Base-by-base conservation (phyloP, 1,140 invertebrate species). In the Zaprionus capensis region DNA sequence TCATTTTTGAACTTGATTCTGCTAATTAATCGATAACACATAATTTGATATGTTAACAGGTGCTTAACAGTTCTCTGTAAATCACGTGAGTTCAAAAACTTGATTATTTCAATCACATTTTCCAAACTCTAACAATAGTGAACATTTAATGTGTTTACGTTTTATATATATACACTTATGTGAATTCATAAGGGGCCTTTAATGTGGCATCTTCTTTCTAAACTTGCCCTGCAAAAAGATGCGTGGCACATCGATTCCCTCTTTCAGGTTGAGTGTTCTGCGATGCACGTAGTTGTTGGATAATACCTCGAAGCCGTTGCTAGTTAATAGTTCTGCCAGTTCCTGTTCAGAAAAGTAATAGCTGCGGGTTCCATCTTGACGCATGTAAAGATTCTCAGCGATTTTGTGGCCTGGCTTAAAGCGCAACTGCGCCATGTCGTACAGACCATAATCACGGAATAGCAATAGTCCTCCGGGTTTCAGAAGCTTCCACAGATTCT, bases 361-460 rank as follows among this genome's bases (percentile, higher is more conserved):
- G 71, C 95, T 96, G 73, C 97, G 96, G 1, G 99, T 99, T 4
- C 99, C 99, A 95, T 99, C 99, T 92, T 99, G 98, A 24, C 99
- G 93, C 92, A 98, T 97, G 92, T 99, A 99, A 80, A 99, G 97
- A 93, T 99, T 99, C 24, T 99, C 98, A 7, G 95, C 92, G 70
- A 99, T 97, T 93, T 99, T 99, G 91, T 97, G 96, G 1, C 98
- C 98, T 4, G 97, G 95, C 77, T 97, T 96, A 92, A 99, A 99
- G 58, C 99, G 94, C 3, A 99, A 85, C 93, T 99, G 99, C 3
- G 99, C 97, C 96, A 99, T 97, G 93, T 99, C 99, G 92, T 99
- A 98, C n/a, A 98, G 93, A 0, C 98, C 99, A 93, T 99, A 99
- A 94, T 99, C 99, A 81, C 99, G 93, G 82, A 99, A 98, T 5